These are phyloP conservation scores for Sicus ferrugineus DNA, from an alignment of 2,888 invertebrate genomes.

Conservation along the genomic window DNA sequence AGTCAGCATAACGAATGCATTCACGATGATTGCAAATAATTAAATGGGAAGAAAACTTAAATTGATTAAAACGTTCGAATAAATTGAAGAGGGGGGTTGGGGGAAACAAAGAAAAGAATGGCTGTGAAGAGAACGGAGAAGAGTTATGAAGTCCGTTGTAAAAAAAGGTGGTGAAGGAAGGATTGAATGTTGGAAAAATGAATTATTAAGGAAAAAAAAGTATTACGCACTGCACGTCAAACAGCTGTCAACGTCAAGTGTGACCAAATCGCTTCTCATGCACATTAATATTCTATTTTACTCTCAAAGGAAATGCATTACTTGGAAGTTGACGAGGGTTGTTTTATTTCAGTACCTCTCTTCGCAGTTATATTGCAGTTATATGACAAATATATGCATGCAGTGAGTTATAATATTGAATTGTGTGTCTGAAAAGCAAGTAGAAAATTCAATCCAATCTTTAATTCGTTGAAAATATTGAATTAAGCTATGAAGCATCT, in stretches of 20 bases:
- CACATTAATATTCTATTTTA: not conserved
- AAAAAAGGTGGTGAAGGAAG: not conserved
- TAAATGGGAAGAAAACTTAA: not conserved
- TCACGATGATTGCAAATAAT: constrained; percentile 8
- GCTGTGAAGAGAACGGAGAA: not conserved
- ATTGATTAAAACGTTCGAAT: not conserved
- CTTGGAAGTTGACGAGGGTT: not conserved
- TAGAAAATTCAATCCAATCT: too few species aligned
- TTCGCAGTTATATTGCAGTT: too few species aligned
- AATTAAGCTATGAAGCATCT: too few species aligned
- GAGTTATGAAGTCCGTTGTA: not conserved
- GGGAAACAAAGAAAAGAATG: not conserved
- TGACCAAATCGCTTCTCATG: constrained; percentile 5
- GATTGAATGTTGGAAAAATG: too few species aligned
- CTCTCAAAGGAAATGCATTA: not conserved
- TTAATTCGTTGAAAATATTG: too few species aligned
- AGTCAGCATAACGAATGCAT: constrained; percentile 30
- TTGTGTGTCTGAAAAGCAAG: too few species aligned
- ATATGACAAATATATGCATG: too few species aligned
- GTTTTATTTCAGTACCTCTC: not conserved
- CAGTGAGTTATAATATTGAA: too few species aligned
- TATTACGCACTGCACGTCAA: not conserved
- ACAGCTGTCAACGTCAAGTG: constrained; percentile 3
- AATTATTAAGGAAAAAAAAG: not conserved
- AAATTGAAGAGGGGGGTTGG: not conserved